phyloP scores from a whole-genome alignment of 2,888 invertebrate species.

The Caenorhabditis sulstoni region DNA sequence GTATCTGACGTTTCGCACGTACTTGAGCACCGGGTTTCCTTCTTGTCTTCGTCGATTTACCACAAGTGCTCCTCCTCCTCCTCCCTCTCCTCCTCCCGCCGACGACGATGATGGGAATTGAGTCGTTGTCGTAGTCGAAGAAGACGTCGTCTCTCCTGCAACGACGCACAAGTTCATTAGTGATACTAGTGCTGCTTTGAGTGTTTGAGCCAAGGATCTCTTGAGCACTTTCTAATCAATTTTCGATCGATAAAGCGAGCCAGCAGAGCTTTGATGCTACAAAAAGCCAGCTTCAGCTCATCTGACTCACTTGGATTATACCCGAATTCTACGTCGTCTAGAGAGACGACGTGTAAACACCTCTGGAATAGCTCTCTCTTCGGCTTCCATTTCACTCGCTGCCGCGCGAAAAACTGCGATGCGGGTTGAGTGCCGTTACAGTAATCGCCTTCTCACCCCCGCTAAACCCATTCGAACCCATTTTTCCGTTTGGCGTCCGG shows the following conservation, averaged over 20 bases:
- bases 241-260: background rate
- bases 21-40: conserved; percentile 79
- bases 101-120: conserved; percentile 45
- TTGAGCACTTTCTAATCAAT: background rate
- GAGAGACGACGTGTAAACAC: background rate
- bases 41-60: conserved; percentile 78
- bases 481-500: background rate
- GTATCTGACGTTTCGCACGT: conserved; percentile 78
- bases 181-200: conserved; percentile 16
- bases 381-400: background rate
- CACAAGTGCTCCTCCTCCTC: conserved; percentile 60
- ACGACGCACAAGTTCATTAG: conserved; percentile 18
- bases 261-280: conserved; percentile 19
- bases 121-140: conserved; percentile 12
- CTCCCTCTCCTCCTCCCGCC: conserved; percentile 15
- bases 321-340: conserved; percentile 2
- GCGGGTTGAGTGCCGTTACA: too few species aligned
- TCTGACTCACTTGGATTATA: conserved; percentile 34
- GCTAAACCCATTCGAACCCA: background rate
- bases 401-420: too few species aligned
- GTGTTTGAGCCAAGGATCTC: background rate
- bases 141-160: conserved; percentile 19
- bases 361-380: background rate
- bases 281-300: conserved; percentile 4
- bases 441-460: too few species aligned